Base-by-base conservation (phyloP, 2,113 vertebrate species). In the Pituophis catenifer region DNA sequence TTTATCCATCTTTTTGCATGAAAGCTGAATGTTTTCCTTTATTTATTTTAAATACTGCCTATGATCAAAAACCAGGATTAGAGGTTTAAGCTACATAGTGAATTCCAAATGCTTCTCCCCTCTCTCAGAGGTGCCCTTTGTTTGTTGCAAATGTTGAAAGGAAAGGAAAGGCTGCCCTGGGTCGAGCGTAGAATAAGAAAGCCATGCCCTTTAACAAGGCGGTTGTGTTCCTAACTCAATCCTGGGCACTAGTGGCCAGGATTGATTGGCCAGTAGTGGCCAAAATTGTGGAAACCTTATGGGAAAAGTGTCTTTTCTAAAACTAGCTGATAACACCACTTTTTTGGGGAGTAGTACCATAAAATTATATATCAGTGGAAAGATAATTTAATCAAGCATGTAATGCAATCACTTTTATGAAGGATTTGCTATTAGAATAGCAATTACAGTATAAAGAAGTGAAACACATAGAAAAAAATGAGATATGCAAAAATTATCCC, bases 41-140 rank as follows among this genome's bases (percentile, higher is more conserved):
- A 90, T 95, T 94, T 96, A 93, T 94, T 90, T 75, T 92, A 94
- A 95, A 94, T 91, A 23, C 91, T 89, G 81, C 94, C 94, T 89
- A 94, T 93, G 62, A 89, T 33, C n/a, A 90, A 54, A 48, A 33
- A 91, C 92, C 58, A 3, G 89, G 93, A 93, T 93, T 91, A 86
- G 38, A 91, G 94, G 94, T 93, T 91, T 90, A 94, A 96, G 95
- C 90, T 95, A 50, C 95, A 93, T 3, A 94, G 93, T 15, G 70
- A 11, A 53, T 65, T 17, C 7, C 85, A 57, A 33, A 54, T 90
- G n/a, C 86, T 55, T 57, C 86, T 55, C 33, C 8, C n/a, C 29
- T 54, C 5, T 11, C 11, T 11, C 52, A 87, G 44, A 91, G n/a
- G 44, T 48, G 44, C 44, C 44, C 44, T 48, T 48, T 48, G 44